Evolutionary conservation across 2,113 vertebrate species (phyloP).

Genomic region (Beaufortia kweichowensis): DNA sequence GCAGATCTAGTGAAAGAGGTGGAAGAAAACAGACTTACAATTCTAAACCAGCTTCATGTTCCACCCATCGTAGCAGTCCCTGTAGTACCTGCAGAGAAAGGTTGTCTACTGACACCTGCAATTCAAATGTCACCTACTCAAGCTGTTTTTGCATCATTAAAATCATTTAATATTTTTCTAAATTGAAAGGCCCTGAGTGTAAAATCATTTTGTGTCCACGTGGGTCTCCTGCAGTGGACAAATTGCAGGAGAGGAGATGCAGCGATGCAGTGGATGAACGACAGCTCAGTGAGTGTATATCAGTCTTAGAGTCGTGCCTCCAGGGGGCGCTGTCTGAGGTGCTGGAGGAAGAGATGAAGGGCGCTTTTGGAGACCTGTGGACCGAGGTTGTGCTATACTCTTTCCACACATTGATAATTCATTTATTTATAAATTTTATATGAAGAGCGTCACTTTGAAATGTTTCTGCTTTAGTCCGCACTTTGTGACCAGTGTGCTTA

Average conservation of each 20-base stretch:
- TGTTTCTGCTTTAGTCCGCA: background rate
- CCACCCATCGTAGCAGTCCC: conserved; percentile 24
- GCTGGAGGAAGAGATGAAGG: conserved; percentile 90
- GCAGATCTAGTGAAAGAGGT: conserved; percentile 80
- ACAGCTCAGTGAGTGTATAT: conserved; percentile 67
- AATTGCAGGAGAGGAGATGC: background rate
- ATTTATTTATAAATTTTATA: background rate
- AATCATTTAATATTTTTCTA: background rate
- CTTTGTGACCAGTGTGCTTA: background rate
- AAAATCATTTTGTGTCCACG: background rate
- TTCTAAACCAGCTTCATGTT: conserved; percentile 21
- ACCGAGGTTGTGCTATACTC: conserved; percentile 73
- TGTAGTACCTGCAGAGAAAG: conserved; percentile 48
- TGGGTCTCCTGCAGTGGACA: background rate
- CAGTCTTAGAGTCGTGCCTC: conserved; percentile 79
- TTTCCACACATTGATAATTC: background rate
- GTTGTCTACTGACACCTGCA: conserved; percentile 38
- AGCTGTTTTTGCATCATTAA: background rate
- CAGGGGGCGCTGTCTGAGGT: conserved; percentile 81
- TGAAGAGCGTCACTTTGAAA: background rate
- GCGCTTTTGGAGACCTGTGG: conserved; percentile 83
- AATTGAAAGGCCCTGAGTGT: background rate
- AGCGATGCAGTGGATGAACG: background rate
- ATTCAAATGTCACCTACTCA: background rate
- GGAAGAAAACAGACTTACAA: conserved; percentile 57